Evolutionary conservation across 2,888 invertebrate genomes (phyloP).

Genomic region (Stenoptilia bipunctidactyla): DNA sequence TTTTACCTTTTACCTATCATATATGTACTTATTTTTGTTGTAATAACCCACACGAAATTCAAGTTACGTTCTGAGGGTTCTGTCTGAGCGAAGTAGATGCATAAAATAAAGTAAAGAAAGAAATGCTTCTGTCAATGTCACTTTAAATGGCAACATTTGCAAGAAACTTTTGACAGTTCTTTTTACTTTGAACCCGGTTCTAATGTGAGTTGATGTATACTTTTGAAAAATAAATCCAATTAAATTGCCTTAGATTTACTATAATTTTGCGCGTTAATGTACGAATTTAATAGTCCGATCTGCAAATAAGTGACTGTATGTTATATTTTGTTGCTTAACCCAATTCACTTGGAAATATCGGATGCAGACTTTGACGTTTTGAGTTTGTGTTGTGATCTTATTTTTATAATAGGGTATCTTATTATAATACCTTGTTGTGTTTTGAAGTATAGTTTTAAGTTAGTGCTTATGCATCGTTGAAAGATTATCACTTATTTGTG

Average conservation of each 20-base stretch:
- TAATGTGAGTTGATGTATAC: slow-evolving; percentile 59
- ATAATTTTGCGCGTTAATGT: slow-evolving; percentile 24
- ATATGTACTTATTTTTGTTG: too few species aligned
- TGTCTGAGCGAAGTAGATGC: too few species aligned
- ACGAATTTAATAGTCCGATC: slow-evolving; percentile 22
- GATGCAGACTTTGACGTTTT: slow-evolving; percentile 38
- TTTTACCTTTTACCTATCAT: too few species aligned
- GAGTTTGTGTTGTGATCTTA: slow-evolving; percentile 30
- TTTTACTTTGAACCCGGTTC: slow-evolving; percentile 62
- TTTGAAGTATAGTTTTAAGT: slow-evolving; percentile 6
- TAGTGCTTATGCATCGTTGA: background rate
- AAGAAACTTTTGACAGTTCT: slow-evolving; percentile 29
- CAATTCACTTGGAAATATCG: slow-evolving; percentile 11
- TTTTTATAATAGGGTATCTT: too few species aligned
- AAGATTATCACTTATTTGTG: slow-evolving; percentile 30
- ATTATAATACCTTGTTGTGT: slow-evolving; percentile 7
- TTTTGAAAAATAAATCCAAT: slow-evolving; percentile 47
- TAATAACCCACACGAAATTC: too few species aligned
- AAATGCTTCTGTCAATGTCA: slow-evolving; percentile 5
- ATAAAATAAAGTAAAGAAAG: too few species aligned
- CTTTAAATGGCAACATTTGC: slow-evolving; percentile 28
- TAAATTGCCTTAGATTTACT: slow-evolving; percentile 28
- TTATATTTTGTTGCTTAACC: slow-evolving; percentile 33
- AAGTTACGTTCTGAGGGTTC: too few species aligned
- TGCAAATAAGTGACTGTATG: slow-evolving; percentile 35